Conservation (phyloP, 2,113 vertebrate species). For the Sminthopsis crassicaudata region DNA sequence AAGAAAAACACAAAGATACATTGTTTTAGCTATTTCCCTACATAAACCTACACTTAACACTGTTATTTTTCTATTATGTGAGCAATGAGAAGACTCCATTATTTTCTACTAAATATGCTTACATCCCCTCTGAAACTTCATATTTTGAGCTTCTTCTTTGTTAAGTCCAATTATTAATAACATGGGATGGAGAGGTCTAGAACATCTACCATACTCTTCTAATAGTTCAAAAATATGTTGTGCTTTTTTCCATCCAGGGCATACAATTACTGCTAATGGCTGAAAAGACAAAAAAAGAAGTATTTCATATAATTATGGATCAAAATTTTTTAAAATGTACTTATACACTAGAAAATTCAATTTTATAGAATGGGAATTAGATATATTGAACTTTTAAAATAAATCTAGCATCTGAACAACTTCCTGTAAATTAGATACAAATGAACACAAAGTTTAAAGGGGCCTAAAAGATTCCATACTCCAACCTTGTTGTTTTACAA, state of each 20-base stretch:
- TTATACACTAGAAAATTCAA: not conserved
- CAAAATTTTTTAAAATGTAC: not conserved
- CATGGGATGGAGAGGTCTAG: slow-evolving; percentile 81
- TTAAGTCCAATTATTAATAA: slow-evolving; percentile 86
- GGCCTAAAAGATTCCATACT: not conserved
- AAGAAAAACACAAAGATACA: not conserved
- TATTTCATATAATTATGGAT: slow-evolving; percentile 9
- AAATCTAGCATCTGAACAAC: not conserved
- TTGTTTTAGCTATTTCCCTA: not conserved
- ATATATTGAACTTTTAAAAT: not conserved
- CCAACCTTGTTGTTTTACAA: not conserved
- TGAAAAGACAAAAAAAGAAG: slow-evolving; percentile 69
- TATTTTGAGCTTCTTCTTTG: slow-evolving; percentile 85
- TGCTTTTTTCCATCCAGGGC: slow-evolving; percentile 92
- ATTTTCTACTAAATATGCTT: slow-evolving; percentile 77
- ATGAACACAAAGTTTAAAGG: not conserved
- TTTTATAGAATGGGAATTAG: not conserved
- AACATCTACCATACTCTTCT: slow-evolving; percentile 72
- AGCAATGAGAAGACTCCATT: not conserved
- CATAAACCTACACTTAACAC: not conserved
- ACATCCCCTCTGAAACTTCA: slow-evolving; percentile 89
- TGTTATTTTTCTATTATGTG: not conserved
- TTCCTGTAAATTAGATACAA: not conserved
- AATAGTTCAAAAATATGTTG: slow-evolving; percentile 88
- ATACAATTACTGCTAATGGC: slow-evolving; percentile 92